Evolutionary conservation across 2,113 vertebrate genomes (phyloP), one percentile per base, ranked within the genome.

Genomic region (Amia ocellicauda): DNA sequence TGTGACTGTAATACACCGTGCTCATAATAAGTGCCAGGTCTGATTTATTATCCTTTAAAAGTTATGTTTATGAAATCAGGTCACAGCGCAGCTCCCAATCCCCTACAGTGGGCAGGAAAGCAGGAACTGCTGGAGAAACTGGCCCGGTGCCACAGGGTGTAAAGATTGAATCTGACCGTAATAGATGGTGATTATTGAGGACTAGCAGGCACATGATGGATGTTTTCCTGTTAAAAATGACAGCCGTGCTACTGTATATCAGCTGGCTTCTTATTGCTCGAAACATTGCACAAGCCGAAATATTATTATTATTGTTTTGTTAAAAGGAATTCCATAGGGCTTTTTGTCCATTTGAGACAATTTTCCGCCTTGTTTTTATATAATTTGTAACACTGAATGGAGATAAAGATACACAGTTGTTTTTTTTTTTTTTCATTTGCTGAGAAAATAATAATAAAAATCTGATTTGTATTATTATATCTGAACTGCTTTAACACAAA

Each of bases 101-200:
- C 77, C 78, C 74, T 74, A 78, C 79, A 85, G 83, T 77, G 84
- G 82, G 83, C 69, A 74, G 87, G 85, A 90, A 88, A 83, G 79
- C 58, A 69, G 84, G 84, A 86, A 82, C 73, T 76, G 78, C 72
- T 68, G 60, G 76, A 69, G n/a, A 85, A 84, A 55, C 73, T 86
- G 86, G 85, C 88, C 69, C 62, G 60, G 70, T 0, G 79, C 86
- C 86, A 89, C 74, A 53, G 36, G 50, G 16, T 81, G 80, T 78
- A 80, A 81, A 87, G 84, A 87, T 79, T 79, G 81, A 79, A 84
- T 85, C 78, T 86, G 83, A 86, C 79, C 79, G 75, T 83, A 85
- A 89, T 84, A 85, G 84, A 84, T 89, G 88, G 79, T 86, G 85
- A 86, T 85, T 89, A 85, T 77, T 85, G 78, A 85, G 70, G 79